Evolutionary conservation across 1,140 invertebrate genomes (phyloP), one percentile per base, ranked within the genome.

Genomic region (Ostrea edulis): DNA sequence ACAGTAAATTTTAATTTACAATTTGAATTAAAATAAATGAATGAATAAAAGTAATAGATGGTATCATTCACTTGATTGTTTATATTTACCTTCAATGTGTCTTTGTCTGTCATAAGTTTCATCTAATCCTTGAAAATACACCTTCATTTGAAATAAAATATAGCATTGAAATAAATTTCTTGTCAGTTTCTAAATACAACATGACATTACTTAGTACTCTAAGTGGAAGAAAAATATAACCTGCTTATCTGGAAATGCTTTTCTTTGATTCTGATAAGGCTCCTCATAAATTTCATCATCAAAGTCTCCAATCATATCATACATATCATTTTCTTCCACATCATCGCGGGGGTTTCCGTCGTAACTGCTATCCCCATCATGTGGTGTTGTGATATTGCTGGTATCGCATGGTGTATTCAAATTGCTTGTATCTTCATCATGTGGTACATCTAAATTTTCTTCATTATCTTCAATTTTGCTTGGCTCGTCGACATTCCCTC

Each of bases 101-200:
- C 22, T 77, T 77, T 44, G 68, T 77, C 22, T 77, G 9, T 77
- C 68, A 77, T 29, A 77, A 22, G 9, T 35, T 12, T 77, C 14
- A 7, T 35, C 55, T 20, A 62, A 62, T 62, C n/a, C 68, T 77
- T 77, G 68, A 77, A 77, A 77, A 77, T 29, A 77, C 29, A 77
- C 68, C 68, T 77, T 77, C 68, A 77, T 62, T 58, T 20, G 20
- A 44, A 62, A 62, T 20, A 2, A 62, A 62, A 62, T 20, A 20
- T 58, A 17, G 14, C 2, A 58, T 58, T 58, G 4, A 58, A 55
- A 55, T 55, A 55, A 55, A 12, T 17, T 58, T 58, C 55, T 58
- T 58, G 55, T 17, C 12, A 58, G 20, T 58, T 17, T 62, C 8
- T 62, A 20, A 17, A 62, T 62, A n/a, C 14, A 62, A 7, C 5